Evolutionary conservation across 2,797 vertebrate genomes (phyloP), one percentile per base, ranked within the genome.

Genomic region (Rhinichthys osculus): DNA sequence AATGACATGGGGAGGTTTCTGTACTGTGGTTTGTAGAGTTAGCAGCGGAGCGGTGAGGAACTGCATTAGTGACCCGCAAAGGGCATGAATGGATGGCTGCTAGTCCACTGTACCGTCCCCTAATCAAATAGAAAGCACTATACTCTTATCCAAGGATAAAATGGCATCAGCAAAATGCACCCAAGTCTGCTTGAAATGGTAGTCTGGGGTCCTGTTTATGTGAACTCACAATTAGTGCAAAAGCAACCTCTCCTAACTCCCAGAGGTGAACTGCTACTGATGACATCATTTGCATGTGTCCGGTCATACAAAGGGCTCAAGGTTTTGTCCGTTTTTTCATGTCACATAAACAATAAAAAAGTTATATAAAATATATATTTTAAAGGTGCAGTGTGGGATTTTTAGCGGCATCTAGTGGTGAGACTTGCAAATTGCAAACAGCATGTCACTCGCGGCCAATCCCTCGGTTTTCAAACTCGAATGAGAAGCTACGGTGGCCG

Each of bases 1-100:
- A 59, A 59, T 16, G 14, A 33, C 62, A 33, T 7, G 11, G 13
- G 27, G 10, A 42, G 57, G 57, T 70, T 78, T 17, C 47, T 70
- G 74, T 78, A 4, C 11, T 30, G 71, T 23, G n/a, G 11, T 66
- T 83, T 77, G 19, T 19, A n/a, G 76, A 57, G n/a, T 47, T 67
- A 17, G 19, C 35, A 4, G 35, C 1, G 0, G 19, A 73, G 52
- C 3, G 13, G 23, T 71, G 77, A 86, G 76, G 27, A 69, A 52
- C 70, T 79, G 81, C 83, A 88, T 91, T 89, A 87, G 86, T 89
- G 81, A 83, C 87, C 89, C 62, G 16, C 30, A 42, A 82, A 90
- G 83, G 85, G 77, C 76, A 83, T 74, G 50, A 82, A 73, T 82
- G 78, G 73, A 57, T 78, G 83, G 59, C 78, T 72, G 70, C 81